Conservation (phyloP, 2,888 invertebrate genomes). For the Phasia obesa region DNA sequence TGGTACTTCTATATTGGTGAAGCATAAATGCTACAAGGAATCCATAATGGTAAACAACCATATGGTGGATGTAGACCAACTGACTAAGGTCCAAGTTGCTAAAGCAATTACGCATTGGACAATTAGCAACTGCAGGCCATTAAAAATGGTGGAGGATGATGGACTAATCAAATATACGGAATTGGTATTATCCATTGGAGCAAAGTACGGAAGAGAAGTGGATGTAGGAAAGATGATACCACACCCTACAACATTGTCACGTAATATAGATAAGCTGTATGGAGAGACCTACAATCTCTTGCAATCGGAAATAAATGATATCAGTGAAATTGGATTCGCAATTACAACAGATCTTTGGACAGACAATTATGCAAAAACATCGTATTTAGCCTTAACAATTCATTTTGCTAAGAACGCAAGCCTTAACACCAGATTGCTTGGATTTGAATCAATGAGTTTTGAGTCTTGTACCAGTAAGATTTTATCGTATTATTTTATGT, state of each 20-base stretch:
- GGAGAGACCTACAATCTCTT: neutral
- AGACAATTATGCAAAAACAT: neutral
- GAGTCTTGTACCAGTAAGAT: neutral
- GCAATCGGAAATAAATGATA: neutral
- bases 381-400: neutral
- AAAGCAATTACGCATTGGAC: neutral
- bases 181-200: neutral
- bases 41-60: neutral
- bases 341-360: neutral
- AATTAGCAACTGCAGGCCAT: neutral
- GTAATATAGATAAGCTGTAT: neutral
- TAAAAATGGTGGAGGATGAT: neutral
- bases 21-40: neutral
- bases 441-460: neutral
- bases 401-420: neutral
- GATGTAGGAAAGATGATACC: neutral
- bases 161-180: neutral
- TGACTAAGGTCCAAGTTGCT: neutral
- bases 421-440: neutral
- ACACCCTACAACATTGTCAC: neutral
- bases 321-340: neutral
- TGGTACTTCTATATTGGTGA: neutral
- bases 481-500: neutral
- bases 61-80: neutral
- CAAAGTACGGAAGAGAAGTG: neutral